phyloP scores from a whole-genome alignment of 1,140 invertebrate species.

The Drosophila nikananu region DNA sequence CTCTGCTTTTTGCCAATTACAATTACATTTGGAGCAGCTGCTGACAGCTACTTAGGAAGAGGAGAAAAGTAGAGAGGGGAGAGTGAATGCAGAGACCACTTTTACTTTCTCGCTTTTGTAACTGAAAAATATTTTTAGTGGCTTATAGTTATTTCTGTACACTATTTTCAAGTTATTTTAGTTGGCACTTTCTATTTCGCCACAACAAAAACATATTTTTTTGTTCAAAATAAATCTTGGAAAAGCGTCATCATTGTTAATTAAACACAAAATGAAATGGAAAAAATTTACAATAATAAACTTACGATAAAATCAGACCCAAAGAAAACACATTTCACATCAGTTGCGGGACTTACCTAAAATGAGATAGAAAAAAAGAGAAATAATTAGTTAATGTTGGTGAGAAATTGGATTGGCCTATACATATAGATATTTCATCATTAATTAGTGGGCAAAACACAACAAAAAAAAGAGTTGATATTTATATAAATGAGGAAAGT shows the following conservation, averaged over 20 bases:
- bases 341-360: conserved; percentile 61
- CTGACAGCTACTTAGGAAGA: conserved; percentile 44
- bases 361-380: conserved; percentile 54
- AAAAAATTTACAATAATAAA: conserved; percentile 50
- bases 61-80: neutral
- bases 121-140: conserved; percentile 43
- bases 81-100: conserved; percentile 14
- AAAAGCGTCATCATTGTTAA: conserved; percentile 49
- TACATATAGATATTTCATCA: conserved; percentile 36
- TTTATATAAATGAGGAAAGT: conserved; percentile 21
- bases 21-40: conserved; percentile 75
- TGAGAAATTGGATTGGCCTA: conserved; percentile 28
- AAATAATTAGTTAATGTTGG: conserved; percentile 49
- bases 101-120: conserved; percentile 65
- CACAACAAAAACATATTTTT: conserved; percentile 8
- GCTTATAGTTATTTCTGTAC: conserved; percentile 25
- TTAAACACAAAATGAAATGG: conserved; percentile 38
- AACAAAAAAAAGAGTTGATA: conserved; percentile 2
- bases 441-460: conserved; percentile 31
- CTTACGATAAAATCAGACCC: conserved; percentile 26
- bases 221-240: conserved; percentile 38
- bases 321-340: conserved; percentile 8
- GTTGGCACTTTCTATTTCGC: conserved; percentile 52
- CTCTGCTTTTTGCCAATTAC: conserved; percentile 60
- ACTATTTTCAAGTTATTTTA: conserved; percentile 35